A percentile compares a stretch with the other conserved stretches of the same genome.
Conservation (phyloP, 2,797 vertebrate species). For the Cercopithecus diana region DNA sequence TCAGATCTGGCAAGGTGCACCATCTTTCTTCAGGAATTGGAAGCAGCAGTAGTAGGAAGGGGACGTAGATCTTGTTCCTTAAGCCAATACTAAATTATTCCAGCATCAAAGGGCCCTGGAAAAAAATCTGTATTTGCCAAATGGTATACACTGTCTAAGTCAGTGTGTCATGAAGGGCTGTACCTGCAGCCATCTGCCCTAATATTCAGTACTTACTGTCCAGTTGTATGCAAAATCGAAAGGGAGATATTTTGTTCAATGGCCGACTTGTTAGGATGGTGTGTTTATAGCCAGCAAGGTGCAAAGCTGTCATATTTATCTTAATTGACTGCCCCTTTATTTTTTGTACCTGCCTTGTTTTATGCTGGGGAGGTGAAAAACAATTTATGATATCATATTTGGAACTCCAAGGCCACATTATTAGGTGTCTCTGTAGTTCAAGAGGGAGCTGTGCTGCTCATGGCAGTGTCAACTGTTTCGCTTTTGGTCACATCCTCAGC, state of each 20-base stretch:
- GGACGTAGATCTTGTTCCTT: background rate
- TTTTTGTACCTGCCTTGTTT: background rate
- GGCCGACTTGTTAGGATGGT: background rate
- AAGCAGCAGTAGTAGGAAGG: background rate
- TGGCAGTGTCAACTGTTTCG: accelerated
- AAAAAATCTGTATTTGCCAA: background rate
- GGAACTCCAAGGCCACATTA: background rate
- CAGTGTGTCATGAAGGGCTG: background rate
- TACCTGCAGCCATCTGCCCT: background rate
- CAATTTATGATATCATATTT: background rate
- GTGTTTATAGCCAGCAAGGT: background rate
- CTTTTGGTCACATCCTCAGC: background rate
- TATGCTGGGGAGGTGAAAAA: background rate
- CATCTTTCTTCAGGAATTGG: background rate
- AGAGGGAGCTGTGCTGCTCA: background rate
- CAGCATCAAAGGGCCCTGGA: background rate
- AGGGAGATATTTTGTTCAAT: background rate
- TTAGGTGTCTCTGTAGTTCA: background rate
- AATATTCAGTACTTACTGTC: background rate
- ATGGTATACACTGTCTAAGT: background rate
- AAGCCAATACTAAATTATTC: background rate
- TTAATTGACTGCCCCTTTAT: background rate
- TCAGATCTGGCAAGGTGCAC: accelerated
- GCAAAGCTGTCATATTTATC: background rate
- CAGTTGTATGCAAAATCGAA: background rate